These are phyloP conservation scores for Diuraphis noxia DNA, from an alignment of 1,140 invertebrate genomes.

Conservation along the genomic window DNA sequence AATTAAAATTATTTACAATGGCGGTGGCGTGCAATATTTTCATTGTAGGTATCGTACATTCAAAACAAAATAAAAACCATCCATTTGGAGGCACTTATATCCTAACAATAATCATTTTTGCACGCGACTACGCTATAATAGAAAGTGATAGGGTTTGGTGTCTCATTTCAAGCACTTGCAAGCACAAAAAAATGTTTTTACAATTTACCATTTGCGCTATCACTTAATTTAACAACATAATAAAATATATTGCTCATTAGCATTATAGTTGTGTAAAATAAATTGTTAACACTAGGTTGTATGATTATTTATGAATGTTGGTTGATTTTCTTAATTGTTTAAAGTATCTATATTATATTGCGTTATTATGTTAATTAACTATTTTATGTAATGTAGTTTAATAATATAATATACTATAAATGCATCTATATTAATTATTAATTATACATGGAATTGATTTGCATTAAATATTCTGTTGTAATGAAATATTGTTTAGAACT, in stretches of 20 bases:
- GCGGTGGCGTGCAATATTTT: background rate
- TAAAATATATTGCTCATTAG: slow-evolving; percentile 34
- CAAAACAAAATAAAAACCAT: background rate
- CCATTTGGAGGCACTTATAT: background rate
- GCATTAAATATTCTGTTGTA: background rate
- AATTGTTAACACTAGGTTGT: background rate
- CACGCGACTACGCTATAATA: background rate
- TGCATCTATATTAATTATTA: background rate
- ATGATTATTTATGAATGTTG: background rate
- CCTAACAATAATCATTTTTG: background rate
- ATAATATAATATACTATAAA: background rate
- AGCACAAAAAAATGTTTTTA: background rate
- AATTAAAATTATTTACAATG: background rate
- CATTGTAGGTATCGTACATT: background rate
- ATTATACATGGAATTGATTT: background rate
- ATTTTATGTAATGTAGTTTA: background rate
- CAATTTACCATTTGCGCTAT: background rate
- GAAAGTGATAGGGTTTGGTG: background rate
- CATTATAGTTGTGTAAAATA: slow-evolving; percentile 31
- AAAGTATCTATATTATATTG: background rate
- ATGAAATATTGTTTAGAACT: background rate
- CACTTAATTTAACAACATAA: background rate
- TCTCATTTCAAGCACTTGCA: background rate
- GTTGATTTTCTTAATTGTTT: background rate
- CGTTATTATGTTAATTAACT: background rate